A percentile compares a stretch with the other conserved stretches of the same genome.
Conservation (phyloP, 2,888 invertebrate genomes). For the Shargacucullia verbasci region DNA sequence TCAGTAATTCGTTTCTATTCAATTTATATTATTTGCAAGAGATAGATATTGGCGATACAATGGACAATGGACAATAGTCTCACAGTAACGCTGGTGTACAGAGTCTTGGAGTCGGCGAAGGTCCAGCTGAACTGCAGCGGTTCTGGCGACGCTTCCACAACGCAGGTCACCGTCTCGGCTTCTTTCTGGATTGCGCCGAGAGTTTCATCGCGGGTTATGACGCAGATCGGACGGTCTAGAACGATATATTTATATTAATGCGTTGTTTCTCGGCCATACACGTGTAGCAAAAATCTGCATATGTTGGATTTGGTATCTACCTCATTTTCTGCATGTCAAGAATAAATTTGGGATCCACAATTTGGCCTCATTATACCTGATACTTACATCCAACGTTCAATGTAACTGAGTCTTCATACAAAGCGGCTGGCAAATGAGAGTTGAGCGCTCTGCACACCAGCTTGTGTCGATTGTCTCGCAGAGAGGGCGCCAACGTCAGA, state of each 20-base stretch:
- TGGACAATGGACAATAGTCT: conserved; percentile 12
- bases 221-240: conserved; percentile 74
- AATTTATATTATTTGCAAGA: no score
- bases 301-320: no score
- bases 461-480: conserved; percentile 67
- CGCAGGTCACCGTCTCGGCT: conserved; percentile 71
- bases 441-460: conserved; percentile 75
- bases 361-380: neutral
- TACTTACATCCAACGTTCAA: conserved; percentile 81
- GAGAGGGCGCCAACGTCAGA: conserved; percentile 73
- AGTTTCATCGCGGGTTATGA: conserved; percentile 63
- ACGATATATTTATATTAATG: conserved; percentile 2
- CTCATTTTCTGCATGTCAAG: no score
- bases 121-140: conserved; percentile 80
- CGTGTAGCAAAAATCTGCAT: no score
- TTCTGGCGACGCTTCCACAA: conserved; percentile 74
- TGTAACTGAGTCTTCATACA: conserved; percentile 72
- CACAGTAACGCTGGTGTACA: conserved; percentile 75
- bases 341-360: no score
- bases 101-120: conserved; percentile 72
- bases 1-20: no score
- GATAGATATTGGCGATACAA: no score
- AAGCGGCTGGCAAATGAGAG: conserved; percentile 59
- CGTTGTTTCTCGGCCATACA: no score
- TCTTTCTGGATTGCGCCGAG: conserved; percentile 68